Base-by-base conservation (phyloP, 1,140 invertebrate genomes). In the Caenorhabditis latens region DNA sequence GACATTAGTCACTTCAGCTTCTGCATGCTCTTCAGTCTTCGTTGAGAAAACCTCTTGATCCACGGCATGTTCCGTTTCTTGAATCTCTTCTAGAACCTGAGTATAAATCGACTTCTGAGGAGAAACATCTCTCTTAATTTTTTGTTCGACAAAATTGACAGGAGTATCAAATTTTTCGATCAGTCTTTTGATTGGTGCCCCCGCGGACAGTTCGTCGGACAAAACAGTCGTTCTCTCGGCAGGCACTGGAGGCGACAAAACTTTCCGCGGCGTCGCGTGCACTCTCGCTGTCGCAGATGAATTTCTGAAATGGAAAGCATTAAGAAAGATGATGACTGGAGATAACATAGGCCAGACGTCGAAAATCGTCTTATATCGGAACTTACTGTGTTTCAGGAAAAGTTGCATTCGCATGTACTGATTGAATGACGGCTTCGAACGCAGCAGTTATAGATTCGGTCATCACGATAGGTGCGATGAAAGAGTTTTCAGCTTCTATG, bases 281-380 rank as follows among this genome's bases (percentile, higher is more conserved):
- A 79, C 71, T 50, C 24, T 79, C 71, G 46, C 71, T 46, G 50
- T 24, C 53, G 50, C 46, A 1, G 71, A 48, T 4, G 71, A 46
- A 14, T 48, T 79, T 79, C 71, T 79, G 71, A 79, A 79, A 79
- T 50, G 46, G 24, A 79, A 71, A 71, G 67, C 46, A 46, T 79
- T 50, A 11, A 11, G 65, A 46, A 32, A 71, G 67, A 71, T 71
- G 42, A 46, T 71, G 67, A 32, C 67, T 16, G 67, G 1, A 43
- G 67, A 71, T 71, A 46, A 11, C 32, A 13, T 61, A 13, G 32
- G 19, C 24, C 19, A 65, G 21, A 3, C n/a, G 57, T 21, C 8
- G 16, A 58, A 8, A 21, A 58, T n/a, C 57, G 16, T 16, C 8
- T 19, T n/a, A 3, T 8, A 58, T 7, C 19, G 61, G 24, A 79